Conservation (phyloP, 2,113 vertebrate species). For the Paedocypris sp. region DNA sequence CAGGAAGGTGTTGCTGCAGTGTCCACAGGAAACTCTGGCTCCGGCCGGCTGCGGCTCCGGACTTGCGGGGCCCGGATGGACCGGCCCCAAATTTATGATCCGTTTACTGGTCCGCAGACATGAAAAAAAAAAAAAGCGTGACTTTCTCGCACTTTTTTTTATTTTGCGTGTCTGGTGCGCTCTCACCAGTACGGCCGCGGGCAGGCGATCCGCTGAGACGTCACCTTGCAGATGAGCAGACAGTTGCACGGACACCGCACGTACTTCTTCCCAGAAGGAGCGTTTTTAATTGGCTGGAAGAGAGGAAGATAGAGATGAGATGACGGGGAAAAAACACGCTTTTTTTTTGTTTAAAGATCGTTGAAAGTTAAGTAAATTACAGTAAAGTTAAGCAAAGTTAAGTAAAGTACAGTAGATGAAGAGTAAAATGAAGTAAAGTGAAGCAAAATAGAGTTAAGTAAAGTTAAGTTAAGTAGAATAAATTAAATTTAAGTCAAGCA, state of each 20-base stretch:
- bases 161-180: too few species aligned
- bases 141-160: not conserved
- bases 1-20: constrained; percentile 90
- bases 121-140: not conserved
- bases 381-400: too few species aligned
- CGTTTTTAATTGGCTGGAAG: constrained; percentile 81
- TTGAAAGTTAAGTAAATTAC: too few species aligned
- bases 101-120: constrained; percentile 66
- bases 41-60: constrained; percentile 81
- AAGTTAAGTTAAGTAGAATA: too few species aligned
- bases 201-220: constrained; percentile 80
- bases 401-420: too few species aligned
- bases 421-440: too few species aligned
- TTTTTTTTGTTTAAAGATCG: too few species aligned
- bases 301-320: constrained; percentile 33
- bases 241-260: constrained; percentile 85
- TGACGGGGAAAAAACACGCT: too few species aligned
- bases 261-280: constrained; percentile 83
- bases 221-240: constrained; percentile 86
- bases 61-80: constrained; percentile 78
- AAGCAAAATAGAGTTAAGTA: too few species aligned
- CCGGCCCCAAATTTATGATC: constrained; percentile 84
- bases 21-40: constrained; percentile 80
- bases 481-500: too few species aligned
- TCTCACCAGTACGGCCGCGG: constrained; percentile 81